These are phyloP conservation scores for Spheniscus humboldti DNA, from an alignment of 2,797 vertebrate species.

Conservation along the genomic window DNA sequence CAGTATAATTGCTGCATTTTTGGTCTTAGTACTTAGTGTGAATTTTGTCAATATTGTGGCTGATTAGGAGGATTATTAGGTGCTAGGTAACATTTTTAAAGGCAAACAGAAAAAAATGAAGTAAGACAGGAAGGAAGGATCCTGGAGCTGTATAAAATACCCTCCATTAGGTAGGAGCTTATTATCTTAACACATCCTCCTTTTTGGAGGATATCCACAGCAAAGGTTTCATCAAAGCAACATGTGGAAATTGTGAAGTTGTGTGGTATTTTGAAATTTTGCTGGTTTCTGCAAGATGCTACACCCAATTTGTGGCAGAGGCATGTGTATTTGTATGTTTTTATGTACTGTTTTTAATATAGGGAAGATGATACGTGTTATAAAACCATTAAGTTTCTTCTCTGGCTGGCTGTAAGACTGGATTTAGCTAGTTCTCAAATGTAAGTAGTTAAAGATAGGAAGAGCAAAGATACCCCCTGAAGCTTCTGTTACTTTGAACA, in stretches of 20 bases:
- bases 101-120: neutral
- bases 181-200: neutral
- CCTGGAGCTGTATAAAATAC: neutral
- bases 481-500: neutral
- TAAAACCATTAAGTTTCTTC: neutral
- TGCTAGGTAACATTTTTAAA: neutral
- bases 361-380: neutral
- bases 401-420: neutral
- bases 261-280: neutral
- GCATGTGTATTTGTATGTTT: neutral
- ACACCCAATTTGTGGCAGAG: neutral
- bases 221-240: neutral
- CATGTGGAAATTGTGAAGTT: neutral
- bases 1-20: neutral
- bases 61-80: neutral
- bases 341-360: neutral
- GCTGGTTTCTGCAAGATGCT: neutral
- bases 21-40: neutral
- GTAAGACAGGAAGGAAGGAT: neutral
- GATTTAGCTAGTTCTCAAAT: neutral
- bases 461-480: neutral
- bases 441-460: neutral
- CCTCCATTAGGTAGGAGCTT: neutral
- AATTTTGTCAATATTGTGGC: neutral
- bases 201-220: neutral